Percentiles rank a stretch among this genome's conserved stretches.
These are phyloP conservation scores for Eupeodes latifasciatus DNA, from an alignment of 2,888 invertebrate species.

Conservation along the genomic window DNA sequence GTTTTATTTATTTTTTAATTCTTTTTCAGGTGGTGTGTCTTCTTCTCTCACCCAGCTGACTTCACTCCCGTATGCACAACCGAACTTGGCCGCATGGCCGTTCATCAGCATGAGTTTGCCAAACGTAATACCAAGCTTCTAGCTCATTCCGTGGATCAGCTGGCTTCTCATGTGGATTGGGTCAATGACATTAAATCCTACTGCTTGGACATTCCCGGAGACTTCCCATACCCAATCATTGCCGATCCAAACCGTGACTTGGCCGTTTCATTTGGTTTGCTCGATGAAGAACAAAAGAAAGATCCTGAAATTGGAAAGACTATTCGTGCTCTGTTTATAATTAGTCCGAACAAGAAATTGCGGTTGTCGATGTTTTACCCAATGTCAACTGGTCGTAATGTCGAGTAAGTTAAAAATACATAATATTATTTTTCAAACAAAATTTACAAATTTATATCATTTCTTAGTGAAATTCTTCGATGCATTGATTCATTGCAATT, in stretches of 20 bases:
- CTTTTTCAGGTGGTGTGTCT: conserved; percentile 89
- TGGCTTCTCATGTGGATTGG: conserved; percentile 91
- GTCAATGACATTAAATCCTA: conserved; percentile 90
- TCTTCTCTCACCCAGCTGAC: conserved; percentile 95
- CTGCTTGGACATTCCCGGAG: conserved; percentile 88
- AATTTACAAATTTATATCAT: background rate
- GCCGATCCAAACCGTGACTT: conserved; percentile 90
- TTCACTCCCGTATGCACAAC: conserved; percentile 96
- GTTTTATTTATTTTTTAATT: conserved; percentile 80
- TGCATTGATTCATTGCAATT: conserved; percentile 93
- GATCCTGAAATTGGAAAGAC: conserved; percentile 88
- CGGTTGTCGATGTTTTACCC: conserved; percentile 93
- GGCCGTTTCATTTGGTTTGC: conserved; percentile 91
- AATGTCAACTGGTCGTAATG: conserved; percentile 93
- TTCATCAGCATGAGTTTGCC: conserved; percentile 88
- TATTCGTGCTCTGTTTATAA: conserved; percentile 91
- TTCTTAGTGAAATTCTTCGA: conserved; percentile 90
- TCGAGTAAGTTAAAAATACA: conserved; percentile 87
- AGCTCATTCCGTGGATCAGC: conserved; percentile 91
- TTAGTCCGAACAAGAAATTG: conserved; percentile 91
- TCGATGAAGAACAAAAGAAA: conserved; percentile 90
- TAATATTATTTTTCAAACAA: background rate
- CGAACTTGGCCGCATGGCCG: conserved; percentile 91
- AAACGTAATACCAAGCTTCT: conserved; percentile 90
- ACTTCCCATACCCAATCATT: conserved; percentile 93